Evolutionary conservation across 1,140 invertebrate species (phyloP), one percentile per base, ranked within the genome.

Genomic region (Ostrea edulis): DNA sequence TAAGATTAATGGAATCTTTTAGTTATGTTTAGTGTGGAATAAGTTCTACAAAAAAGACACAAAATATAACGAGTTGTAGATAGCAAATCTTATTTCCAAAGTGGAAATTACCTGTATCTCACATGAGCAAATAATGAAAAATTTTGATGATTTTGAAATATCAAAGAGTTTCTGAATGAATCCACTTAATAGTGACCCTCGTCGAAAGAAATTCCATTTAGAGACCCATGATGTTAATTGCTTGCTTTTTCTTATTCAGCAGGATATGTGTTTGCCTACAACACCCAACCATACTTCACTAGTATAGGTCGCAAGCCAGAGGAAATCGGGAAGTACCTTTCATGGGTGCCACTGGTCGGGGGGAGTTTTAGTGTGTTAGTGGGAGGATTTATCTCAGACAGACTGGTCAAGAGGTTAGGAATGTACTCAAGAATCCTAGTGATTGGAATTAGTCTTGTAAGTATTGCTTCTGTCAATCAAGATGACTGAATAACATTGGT

Each of bases 331-430:
- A 97, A 95, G 84, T 95, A 92, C 88, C 93, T 95, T 91, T 94
- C 94, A 0, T 95, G 94, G 93, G 94, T 95, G n/a, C 95, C 95
- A 0, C 93, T 95, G 29, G 94, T 95, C 29, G 97, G 98, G 91
- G 98, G 98, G 1, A 97, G 96, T 88, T 96, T 98, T 29, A 98
- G 98, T 29, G 98, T 98, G 0, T 97, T 98, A 0, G 96, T 97
- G 8, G 98, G 98, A 2, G 98, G 98, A 12, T 96, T 98, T 62
- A 95, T 98, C 0, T 98, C 98, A 17, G 98, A 99, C 94, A 97
- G 97, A 94, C 96, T 98, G 88, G 98, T 98, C 0, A 97, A 97
- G 25, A 97, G 97, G 93, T 96, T 98, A 96, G 98, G 98, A 53
- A 96, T 98, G 8, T 96, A 97, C 89, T 98, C 98, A 0, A 95